Base-by-base conservation (phyloP, 1,140 invertebrate species). In the Macrotrachela quadricornifera region DNA sequence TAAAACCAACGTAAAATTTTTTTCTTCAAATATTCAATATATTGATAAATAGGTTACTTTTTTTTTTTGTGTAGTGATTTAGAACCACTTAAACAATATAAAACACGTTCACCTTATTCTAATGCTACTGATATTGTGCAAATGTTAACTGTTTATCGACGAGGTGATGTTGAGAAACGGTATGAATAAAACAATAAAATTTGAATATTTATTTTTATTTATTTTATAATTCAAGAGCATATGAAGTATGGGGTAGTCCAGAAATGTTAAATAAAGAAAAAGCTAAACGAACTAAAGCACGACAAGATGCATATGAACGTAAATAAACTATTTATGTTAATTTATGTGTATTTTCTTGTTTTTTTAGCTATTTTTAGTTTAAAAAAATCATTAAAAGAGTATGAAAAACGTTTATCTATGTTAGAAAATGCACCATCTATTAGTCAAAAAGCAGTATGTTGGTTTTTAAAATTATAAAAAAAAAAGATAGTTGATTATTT, bases 121-220 rank as follows among this genome's bases (percentile, higher is more conserved):
- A 6, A 16, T 17, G 54, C 45, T 21, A 46, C 39, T 42, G 48
- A 44, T 16, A 11, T 45, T 21, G n/a, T 14, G 15, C 38, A 50
- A 16, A 41, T 41, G 14, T 50, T 55, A 11, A 55, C 14, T 37
- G 54, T 55, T 8, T 55, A 46, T 45, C 21, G 50, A 1, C 14
- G 54, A 18, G 43, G 40, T 3, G 54, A 55, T 40, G 54, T 55
- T 17, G 54, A 55, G n/a, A 15, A 42, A 42, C 12, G 12, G 41
- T 42, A 14, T 4, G 15, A 42, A 14, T 14, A 14, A 4, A 2
- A 6, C 2, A 13, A 4, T 6, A 42, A 42, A 42, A 2, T 42
- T 42, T 1, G 10, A 42, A 13, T 42, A 14, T 30, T 2, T 30
- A 30, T 30, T 30, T 4, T n/a, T n/a, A n/a, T n/a, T n/a, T 30